Conservation (phyloP, 2,113 vertebrate species). For the Perognathus longimembris region DNA sequence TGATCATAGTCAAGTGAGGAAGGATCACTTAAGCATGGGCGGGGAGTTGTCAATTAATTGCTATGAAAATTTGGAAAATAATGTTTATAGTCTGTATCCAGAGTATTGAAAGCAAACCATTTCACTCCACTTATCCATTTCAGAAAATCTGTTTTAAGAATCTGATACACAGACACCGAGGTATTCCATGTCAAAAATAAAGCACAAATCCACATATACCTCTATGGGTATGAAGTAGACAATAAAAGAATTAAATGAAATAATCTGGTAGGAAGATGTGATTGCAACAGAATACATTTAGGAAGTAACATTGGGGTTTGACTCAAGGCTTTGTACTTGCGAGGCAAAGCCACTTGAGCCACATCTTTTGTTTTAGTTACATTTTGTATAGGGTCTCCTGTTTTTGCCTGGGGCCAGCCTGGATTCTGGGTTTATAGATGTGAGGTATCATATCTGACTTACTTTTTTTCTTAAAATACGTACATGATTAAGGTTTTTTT, state of each 20-base stretch:
- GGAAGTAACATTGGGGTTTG: no score
- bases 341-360: no score
- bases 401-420: no score
- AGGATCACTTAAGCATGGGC: background rate
- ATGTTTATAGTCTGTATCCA: background rate
- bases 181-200: slow-evolving; percentile 18
- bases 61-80: background rate
- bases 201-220: background rate
- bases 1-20: background rate
- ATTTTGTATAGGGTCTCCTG: no score
- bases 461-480: no score
- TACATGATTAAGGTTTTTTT: no score
- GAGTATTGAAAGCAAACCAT: background rate
- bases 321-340: no score
- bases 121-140: slow-evolving; percentile 6
- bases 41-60: background rate
- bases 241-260: background rate
- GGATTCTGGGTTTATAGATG: no score
- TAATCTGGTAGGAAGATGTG: background rate
- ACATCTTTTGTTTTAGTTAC: no score
- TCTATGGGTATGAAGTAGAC: background rate
- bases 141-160: slow-evolving; percentile 53
- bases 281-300: background rate
- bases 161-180: background rate
- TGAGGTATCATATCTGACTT: no score